Conservation (phyloP, 2,797 vertebrate species). For the Coracias cyanogaster region DNA sequence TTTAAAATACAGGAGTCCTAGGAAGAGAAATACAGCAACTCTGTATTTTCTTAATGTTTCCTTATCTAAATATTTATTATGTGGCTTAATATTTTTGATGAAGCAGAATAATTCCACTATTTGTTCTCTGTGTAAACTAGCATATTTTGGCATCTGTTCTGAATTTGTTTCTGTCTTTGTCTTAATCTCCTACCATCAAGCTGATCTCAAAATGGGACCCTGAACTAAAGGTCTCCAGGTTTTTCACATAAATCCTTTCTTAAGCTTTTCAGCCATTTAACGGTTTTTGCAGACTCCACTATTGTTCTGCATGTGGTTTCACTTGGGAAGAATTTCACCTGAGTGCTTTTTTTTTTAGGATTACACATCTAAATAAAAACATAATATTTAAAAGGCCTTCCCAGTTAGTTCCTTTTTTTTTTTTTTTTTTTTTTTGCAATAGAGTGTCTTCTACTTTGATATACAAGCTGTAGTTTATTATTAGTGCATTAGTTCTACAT, state of each 20-base stretch:
- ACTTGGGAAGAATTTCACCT: background rate
- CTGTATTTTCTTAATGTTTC: background rate
- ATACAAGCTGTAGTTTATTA: background rate
- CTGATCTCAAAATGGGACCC: slow-evolving; percentile 44
- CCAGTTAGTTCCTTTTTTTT: background rate
- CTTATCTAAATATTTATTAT: background rate
- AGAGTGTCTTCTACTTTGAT: background rate
- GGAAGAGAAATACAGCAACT: background rate
- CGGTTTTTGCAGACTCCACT: background rate
- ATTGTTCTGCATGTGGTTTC: slow-evolving; percentile 12
- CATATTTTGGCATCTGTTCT: background rate
- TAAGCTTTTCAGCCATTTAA: slow-evolving; percentile 27
- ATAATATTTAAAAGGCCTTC: background rate
- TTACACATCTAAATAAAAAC: background rate
- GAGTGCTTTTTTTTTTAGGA: background rate
- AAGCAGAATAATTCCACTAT: background rate
- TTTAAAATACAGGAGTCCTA: background rate
- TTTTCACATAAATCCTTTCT: slow-evolving; percentile 25
- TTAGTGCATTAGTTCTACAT: background rate
- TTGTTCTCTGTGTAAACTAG: background rate
- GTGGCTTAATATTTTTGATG: background rate
- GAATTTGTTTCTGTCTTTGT: slow-evolving; percentile 1
- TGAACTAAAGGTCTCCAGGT: background rate
- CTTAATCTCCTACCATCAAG: slow-evolving; percentile 15
- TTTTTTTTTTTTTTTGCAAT: background rate